phyloP scores from a whole-genome alignment of 1,140 invertebrate genomes.

The Trinorchestia longiramus region DNA sequence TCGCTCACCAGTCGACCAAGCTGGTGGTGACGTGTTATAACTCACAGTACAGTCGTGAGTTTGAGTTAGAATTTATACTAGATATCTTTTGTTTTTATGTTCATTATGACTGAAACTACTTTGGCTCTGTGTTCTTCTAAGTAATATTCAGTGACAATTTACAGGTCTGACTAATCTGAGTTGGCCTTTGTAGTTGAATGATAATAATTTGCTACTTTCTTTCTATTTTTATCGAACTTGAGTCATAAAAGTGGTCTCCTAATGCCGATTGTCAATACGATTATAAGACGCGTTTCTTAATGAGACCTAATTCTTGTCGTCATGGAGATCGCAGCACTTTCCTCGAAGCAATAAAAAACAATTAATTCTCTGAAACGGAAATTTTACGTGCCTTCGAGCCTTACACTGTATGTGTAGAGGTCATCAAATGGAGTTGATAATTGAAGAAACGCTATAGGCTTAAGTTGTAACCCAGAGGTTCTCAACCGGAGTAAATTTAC shows the following conservation, averaged over 20 bases:
- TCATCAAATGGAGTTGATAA: too few relatives aligned
- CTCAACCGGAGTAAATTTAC: too few relatives aligned
- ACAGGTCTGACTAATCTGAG: neutral
- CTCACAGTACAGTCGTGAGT: neutral
- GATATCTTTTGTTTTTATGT: neutral
- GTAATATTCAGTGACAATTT: neutral
- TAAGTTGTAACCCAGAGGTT: too few relatives aligned
- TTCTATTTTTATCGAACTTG: neutral
- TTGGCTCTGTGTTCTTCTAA: neutral
- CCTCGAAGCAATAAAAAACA: neutral
- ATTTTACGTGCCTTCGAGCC: neutral
- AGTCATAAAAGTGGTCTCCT: neutral
- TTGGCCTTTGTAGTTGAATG: neutral
- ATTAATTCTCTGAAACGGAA: neutral
- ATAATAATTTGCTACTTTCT: neutral
- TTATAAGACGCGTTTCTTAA: neutral
- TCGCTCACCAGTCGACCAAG: too few relatives aligned
- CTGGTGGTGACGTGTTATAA: too few relatives aligned
- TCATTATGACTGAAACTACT: neutral
- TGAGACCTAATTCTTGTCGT: neutral
- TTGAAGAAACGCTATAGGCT: too few relatives aligned
- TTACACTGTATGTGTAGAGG: too few relatives aligned
- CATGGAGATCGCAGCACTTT: neutral
- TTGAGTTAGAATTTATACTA: neutral
- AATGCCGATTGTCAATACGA: neutral